Base-by-base conservation (phyloP, 2,888 invertebrate genomes). In the Cyaniris semiargus region DNA sequence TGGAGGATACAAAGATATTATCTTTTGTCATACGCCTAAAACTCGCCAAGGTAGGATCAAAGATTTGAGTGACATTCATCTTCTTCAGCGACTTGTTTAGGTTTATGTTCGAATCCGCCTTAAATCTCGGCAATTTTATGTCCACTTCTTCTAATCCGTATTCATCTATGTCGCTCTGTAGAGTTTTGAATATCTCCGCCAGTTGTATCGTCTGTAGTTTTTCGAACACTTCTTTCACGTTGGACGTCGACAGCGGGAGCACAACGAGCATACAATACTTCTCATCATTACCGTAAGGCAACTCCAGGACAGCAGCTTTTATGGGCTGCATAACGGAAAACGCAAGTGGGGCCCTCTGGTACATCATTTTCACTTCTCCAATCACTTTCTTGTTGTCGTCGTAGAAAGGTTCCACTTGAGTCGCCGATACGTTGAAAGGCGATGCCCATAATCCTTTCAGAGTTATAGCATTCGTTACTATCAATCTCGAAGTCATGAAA, bases 301-400 rank as follows among this genome's bases (percentile, higher is more conserved):
- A 83, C 83, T 97, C 96, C 0, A 97, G 84, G 0, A 95, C 95
- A 80, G 95, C 94, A 0, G 95, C 95, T 70, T 95, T 93, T 77
- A 97, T 85, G 0, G 90, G 86, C 23, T 91, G 88, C 23, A 96
- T 89, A 79, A 94, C 92, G 0, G 94, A 93, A 83, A 94, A 96
- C 0, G 95, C 93, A 75, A 95, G 95, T 71, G 92, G 86, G 0
- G 93, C 95, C 81, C 94, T 91, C 81, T 95, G 95, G 80, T 94
- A 94, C 97, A 98, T 97, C 97, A 97, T 97, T 78, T 95, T 94
- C 0, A 97, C 96, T 79, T 91, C 86, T 0, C 95, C 95, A 10
- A 93, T 84, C 15, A 88, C 84, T 8, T 86, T 84, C 58, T 92
- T 94, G 21, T 93, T 86, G 80, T 96, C 96, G 81, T 95, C 93